phyloP scores from a whole-genome alignment of 2,113 vertebrate genomes.

The Limnothrissa miodon region DNA sequence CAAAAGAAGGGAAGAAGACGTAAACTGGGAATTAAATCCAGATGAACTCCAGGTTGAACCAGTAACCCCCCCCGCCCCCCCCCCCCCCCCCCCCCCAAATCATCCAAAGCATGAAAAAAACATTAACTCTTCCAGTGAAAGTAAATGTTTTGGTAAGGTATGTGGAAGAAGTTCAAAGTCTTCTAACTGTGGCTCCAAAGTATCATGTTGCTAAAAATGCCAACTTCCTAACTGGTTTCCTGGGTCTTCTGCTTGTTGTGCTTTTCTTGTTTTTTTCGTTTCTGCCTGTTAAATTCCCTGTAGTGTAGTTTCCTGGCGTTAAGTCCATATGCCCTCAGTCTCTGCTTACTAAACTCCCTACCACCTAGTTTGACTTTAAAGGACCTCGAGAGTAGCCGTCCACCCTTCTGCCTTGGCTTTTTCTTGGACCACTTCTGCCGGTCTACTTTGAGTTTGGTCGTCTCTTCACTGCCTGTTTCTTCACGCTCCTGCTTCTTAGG shows the following conservation, averaged over 20 bases:
- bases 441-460: slow-evolving; percentile 39
- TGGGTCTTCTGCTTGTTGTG: neutral
- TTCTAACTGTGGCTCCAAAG: neutral
- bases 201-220: neutral
- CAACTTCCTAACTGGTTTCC: neutral
- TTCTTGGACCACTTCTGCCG: slow-evolving; percentile 54
- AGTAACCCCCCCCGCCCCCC: too few relatives aligned
- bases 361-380: slow-evolving; percentile 71
- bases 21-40: neutral
- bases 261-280: slow-evolving; percentile 59
- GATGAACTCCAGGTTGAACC: slow-evolving; percentile 8
- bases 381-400: slow-evolving; percentile 53
- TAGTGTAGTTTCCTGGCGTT: slow-evolving; percentile 83
- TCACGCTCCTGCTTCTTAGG: slow-evolving; percentile 53
- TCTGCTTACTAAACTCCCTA: slow-evolving; percentile 76
- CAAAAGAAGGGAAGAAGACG: neutral
- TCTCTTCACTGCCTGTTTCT: neutral
- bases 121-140: neutral
- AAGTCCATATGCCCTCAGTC: slow-evolving; percentile 84
- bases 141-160: neutral
- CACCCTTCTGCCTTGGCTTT: slow-evolving; percentile 50
- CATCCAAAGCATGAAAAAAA: neutral
- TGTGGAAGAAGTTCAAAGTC: neutral
- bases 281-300: slow-evolving; percentile 74
- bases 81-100: neutral